Base-by-base conservation (phyloP, 2,797 vertebrate species). In the Enteromius paludinosus region DNA sequence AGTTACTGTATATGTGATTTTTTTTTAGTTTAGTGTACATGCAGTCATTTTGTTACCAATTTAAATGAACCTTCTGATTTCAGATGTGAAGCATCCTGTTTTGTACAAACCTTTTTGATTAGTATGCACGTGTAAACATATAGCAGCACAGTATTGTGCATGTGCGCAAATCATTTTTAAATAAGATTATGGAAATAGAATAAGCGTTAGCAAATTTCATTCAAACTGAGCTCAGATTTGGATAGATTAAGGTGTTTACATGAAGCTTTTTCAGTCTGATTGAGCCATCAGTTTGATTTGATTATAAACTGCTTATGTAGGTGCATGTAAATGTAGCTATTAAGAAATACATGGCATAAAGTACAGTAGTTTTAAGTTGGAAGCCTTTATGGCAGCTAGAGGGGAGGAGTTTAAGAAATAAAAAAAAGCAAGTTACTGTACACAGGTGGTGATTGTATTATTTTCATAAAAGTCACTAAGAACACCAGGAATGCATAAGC, bases 1-100 rank as follows among this genome's bases (percentile, higher is more conserved):
- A 14, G 4, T 14, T 4, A 3, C 5, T 47, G 0, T 47, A 14
- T 3, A 4, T 45, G 0, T 4, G 1, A 0, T 14, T 45, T 17
- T 5, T 17, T 0, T 17, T 1, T 4, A n/a, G n/a, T 14, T 4
- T 45, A n/a, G 33, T n/a, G 0, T 41, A 25, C n/a, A 0, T 15
- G 47, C 47, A 49, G 47, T 52, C 20, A 3, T 20, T 52, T 18
- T n/a, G n/a, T 52, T 20, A 8, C 49, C 49, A 52, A 20, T 23
- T 69, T n/a, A n/a, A 43, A 43, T 17, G n/a, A 25, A 25, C 23
- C 23, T 23, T 47, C 25, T 1, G 9, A 71, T 49, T 71, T 30
- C n/a, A 28, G 7, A 28, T 47, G 1, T 18, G 23, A 28, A 70
- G 43, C 12, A 18, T 47, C 2, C 14, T 28, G 0, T 35, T 47